Percentiles rank a stretch among this genome's conserved stretches.
phyloP scores from a whole-genome alignment of 1,140 invertebrate species.

The Sycophaga agraensis region DNA sequence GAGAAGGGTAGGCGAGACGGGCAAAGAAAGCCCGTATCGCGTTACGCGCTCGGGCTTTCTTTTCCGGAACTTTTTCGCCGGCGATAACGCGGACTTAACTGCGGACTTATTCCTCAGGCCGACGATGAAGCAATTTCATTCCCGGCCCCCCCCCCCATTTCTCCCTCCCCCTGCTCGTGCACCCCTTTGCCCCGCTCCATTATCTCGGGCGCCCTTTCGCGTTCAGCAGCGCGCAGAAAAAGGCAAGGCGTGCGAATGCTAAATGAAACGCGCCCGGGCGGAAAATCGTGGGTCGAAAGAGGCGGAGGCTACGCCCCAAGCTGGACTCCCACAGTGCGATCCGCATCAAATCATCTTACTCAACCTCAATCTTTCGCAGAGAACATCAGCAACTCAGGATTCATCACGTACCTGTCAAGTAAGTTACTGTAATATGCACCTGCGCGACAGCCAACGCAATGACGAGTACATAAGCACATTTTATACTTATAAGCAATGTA shows the following conservation, averaged over 20 bases:
- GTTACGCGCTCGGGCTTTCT: too few species aligned
- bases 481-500: too few species aligned
- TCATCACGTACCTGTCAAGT: constrained; percentile 59
- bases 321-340: constrained; percentile 38
- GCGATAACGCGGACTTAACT: constrained; percentile 11
- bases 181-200: too few species aligned
- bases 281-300: constrained; percentile 24
- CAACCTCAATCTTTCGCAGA: constrained; percentile 55
- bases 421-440: constrained; percentile 49
- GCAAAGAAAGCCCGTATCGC: too few species aligned
- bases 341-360: constrained; percentile 47
- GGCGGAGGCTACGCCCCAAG: constrained; percentile 10
- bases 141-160: neutral
- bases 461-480: too few species aligned
- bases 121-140: constrained; percentile 4
- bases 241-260: constrained; percentile 2
- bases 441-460: too few species aligned
- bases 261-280: constrained; percentile 13
- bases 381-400: constrained; percentile 55
- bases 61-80: neutral
- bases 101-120: constrained; percentile 14
- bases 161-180: too few species aligned
- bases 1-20: too few species aligned
- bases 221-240: neutral
- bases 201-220: neutral